Conservation (phyloP, 2,113 vertebrate species). For the Percopsis transmontana region DNA sequence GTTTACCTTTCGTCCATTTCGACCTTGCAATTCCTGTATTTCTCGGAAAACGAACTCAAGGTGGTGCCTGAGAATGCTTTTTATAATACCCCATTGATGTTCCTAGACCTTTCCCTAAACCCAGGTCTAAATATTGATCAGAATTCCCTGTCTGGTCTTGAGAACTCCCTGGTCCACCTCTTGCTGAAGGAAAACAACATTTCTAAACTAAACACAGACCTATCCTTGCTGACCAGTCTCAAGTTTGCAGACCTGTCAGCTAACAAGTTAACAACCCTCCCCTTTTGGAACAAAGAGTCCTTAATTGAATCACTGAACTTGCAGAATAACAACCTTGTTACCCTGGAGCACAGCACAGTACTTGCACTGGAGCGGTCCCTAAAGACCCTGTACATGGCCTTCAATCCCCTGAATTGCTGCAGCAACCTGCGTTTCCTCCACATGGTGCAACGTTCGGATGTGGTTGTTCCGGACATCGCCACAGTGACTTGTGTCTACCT, state of each 20-base stretch:
- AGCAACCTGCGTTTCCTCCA: constrained; percentile 82
- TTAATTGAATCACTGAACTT: constrained; percentile 89
- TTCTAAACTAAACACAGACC: constrained; percentile 74
- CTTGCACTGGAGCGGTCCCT: constrained; percentile 83
- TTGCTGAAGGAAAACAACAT: constrained; percentile 83
- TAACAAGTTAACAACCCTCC: constrained; percentile 84
- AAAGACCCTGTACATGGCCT: constrained; percentile 85
- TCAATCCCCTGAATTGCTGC: constrained; percentile 92
- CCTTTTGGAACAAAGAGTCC: constrained; percentile 78
- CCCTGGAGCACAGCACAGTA: constrained; percentile 81
- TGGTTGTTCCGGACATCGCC: constrained; percentile 81
- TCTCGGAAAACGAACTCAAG: constrained; percentile 82
- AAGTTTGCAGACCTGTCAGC: constrained; percentile 85
- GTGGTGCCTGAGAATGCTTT: constrained; percentile 77
- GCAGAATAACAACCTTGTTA: constrained; percentile 87
- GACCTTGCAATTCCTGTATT: constrained; percentile 78
- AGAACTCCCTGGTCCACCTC: constrained; percentile 83
- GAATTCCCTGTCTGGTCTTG: constrained; percentile 83
- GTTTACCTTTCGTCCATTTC: constrained; percentile 77
- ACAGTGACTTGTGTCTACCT: constrained; percentile 78
- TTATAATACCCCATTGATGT: constrained; percentile 75
- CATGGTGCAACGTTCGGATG: constrained; percentile 80
- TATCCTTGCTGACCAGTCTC: constrained; percentile 82
- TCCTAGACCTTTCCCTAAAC: constrained; percentile 88
- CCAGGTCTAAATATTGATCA: constrained; percentile 78